These are phyloP conservation scores for Clunio marinus DNA, from an alignment of 2,888 invertebrate genomes.

Conservation along the genomic window DNA sequence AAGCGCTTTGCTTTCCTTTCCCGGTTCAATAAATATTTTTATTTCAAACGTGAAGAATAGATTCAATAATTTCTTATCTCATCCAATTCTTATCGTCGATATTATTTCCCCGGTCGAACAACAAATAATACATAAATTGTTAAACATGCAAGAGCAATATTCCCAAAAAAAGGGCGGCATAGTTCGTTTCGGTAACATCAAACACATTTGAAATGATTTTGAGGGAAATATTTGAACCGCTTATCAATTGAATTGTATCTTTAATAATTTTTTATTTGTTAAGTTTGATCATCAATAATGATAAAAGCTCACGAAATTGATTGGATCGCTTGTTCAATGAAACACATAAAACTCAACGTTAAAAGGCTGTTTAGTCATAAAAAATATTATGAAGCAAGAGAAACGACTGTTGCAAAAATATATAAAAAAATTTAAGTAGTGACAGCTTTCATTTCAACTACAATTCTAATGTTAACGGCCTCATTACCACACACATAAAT, in stretches of 20 bases:
- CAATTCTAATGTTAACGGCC: too few species aligned
- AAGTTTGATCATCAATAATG: neutral
- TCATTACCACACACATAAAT: too few species aligned
- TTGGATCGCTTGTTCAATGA: neutral
- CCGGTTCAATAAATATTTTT: neutral
- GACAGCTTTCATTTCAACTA: too few species aligned
- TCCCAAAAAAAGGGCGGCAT: neutral
- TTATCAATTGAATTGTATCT: conserved; percentile 15
- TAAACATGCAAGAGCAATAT: neutral
- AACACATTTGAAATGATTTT: neutral
- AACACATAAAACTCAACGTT: too few species aligned
- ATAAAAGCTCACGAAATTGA: neutral
- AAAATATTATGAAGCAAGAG: too few species aligned
- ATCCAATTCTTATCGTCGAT: neutral
- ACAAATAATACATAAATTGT: neutral
- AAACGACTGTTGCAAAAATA: too few species aligned
- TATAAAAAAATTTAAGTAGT: too few species aligned
- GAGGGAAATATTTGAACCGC: conserved; percentile 15
- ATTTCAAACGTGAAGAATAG: neutral
- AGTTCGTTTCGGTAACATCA: neutral
- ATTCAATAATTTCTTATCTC: conserved; percentile 3
- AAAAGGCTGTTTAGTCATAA: too few species aligned
- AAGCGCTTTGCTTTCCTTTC: neutral
- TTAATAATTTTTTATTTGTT: neutral
- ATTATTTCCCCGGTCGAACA: neutral